phyloP scores from a whole-genome alignment of 2,888 invertebrate genomes.

The Deroplatys truncata region DNA sequence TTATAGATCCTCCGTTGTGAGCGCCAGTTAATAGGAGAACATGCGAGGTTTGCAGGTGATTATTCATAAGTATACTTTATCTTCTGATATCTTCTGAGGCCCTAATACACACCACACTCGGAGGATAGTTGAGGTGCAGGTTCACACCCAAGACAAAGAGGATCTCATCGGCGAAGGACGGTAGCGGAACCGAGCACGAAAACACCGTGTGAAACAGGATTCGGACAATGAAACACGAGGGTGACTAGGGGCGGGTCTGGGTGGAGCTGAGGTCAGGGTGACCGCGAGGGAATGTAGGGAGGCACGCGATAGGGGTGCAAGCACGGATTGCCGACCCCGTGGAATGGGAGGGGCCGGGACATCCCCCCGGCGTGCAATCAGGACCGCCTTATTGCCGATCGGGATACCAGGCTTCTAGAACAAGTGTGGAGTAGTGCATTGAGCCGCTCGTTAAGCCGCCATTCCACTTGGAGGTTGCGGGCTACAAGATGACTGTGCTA shows the following conservation, averaged over 20 bases:
- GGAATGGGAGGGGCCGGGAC: constrained; percentile 18
- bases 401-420: constrained; percentile 20
- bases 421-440: background rate
- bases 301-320: background rate
- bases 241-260: background rate
- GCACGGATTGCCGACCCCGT: background rate
- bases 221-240: background rate
- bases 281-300: background rate
- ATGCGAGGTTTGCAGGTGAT: background rate
- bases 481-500: no score
- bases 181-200: background rate
- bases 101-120: constrained; percentile 10
- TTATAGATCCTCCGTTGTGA: background rate
- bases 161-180: background rate
- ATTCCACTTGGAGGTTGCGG: background rate
- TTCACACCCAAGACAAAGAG: constrained; percentile 15
- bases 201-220: background rate
- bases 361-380: constrained; percentile 21
- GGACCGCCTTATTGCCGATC: constrained; percentile 30
- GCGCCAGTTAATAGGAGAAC: background rate
- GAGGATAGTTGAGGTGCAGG: constrained; percentile 24
- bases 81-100: background rate
- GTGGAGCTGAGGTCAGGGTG: background rate
- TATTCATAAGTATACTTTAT: no score
- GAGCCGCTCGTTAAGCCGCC: background rate